These are phyloP conservation scores for Kryptolebias ocellatus DNA, from an alignment of 2,797 vertebrate genomes.

Conservation along the genomic window DNA sequence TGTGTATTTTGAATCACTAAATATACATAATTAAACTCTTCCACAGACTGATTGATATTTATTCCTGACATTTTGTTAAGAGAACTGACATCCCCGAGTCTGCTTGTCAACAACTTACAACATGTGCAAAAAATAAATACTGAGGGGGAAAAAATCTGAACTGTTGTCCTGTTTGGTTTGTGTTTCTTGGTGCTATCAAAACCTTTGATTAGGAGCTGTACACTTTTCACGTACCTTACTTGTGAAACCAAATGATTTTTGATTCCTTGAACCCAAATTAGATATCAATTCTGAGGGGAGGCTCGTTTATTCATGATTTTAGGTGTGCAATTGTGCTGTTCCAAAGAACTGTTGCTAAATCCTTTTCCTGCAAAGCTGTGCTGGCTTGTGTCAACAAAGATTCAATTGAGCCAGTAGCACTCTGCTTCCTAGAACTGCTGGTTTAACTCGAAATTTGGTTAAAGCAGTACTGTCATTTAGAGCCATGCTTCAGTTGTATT, in stretches of 20 bases:
- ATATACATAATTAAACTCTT: too few relatives aligned
- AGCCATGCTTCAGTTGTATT: too few relatives aligned
- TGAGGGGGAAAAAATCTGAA: too few relatives aligned
- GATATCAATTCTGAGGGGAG: not conserved
- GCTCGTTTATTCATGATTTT: not conserved
- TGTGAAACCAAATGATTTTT: not conserved
- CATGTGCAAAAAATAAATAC: too few relatives aligned
- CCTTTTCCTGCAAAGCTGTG: slow-evolving; percentile 1
- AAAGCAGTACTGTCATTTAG: not conserved
- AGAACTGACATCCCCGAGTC: too few relatives aligned
- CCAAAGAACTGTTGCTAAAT: slow-evolving; percentile 14
- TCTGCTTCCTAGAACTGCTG: slow-evolving; percentile 1
- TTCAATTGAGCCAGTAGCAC: not conserved
- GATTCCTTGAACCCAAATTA: not conserved
- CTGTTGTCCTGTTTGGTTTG: too few relatives aligned
- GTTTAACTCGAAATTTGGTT: not conserved
- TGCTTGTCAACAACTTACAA: too few relatives aligned
- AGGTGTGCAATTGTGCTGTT: slow-evolving; percentile 6
- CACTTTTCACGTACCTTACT: too few relatives aligned
- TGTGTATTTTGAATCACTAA: too few relatives aligned
- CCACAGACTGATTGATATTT: too few relatives aligned
- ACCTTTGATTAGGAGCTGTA: not conserved
- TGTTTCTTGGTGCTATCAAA: not conserved
- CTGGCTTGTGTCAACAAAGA: slow-evolving; percentile 1
- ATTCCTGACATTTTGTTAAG: too few relatives aligned